Base-by-base conservation (phyloP, 2,113 vertebrate species). In the Trematocara marginatum region DNA sequence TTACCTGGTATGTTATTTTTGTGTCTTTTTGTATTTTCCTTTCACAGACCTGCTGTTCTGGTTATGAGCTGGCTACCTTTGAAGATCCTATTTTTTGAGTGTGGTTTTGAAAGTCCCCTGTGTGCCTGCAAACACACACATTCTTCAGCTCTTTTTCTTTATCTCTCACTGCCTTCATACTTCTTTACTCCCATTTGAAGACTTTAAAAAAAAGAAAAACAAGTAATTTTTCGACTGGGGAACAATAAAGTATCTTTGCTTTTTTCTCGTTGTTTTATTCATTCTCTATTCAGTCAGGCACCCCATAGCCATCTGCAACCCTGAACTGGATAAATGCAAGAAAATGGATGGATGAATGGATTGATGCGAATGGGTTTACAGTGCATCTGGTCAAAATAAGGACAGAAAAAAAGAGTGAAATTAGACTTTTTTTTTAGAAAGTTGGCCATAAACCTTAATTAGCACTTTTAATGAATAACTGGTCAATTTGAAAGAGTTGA, bases 21-120 rank as follows among this genome's bases (percentile, higher is more conserved):
- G 42, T 18, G 79, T 81, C 79, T 74, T 87, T 86, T 35, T 47
- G 7, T 66, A 6, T 59, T 85, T 59, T 64, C 6, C 49, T 56
- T 86, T 61, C 76, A 7, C 61, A 83, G 42, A 90, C 52, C 54
- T 86, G 86, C 71, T 90, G 86, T 89, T 83, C 88, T 86, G 90
- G 79, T 86, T 81, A 90, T 85, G 3, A 84, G 23, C 56, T 71
- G 38, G 51, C 80, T 84, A 51, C 26, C 20, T 87, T 86, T 82
- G 79, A 87, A 88, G 45, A 83, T 66, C 15, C 6, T 79, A 7
- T 78, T 78, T 74, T 42, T 45, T 80, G 29, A 86, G 51, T 74
- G 69, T 74, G 69, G 69, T 74, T 74, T 47, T 47, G 42, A 47
- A 74, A 29, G 40, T 59, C 38, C 66, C 20, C 23, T 34, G 56